These are phyloP conservation scores for Homalodisca vitripennis DNA, from an alignment of 1,140 invertebrate genomes.

Conservation along the genomic window DNA sequence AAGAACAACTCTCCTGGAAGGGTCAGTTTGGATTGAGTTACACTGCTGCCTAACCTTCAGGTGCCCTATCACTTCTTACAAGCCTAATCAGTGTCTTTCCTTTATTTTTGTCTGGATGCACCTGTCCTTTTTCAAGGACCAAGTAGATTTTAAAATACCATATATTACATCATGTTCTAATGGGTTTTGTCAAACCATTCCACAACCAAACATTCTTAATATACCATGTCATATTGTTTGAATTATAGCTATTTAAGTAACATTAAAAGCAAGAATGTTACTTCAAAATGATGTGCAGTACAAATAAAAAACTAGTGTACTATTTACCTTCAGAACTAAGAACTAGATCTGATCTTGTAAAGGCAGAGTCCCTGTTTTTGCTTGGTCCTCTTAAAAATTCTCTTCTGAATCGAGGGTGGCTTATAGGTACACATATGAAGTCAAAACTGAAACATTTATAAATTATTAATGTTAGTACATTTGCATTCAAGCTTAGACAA, in stretches of 20 bases:
- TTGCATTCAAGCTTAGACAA: too few species aligned
- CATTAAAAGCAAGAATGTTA: background rate
- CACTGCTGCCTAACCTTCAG: too few species aligned
- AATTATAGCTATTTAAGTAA: background rate
- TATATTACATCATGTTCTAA: background rate
- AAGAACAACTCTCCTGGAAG: too few species aligned
- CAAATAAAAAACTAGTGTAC: background rate
- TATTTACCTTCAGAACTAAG: conserved; percentile 58
- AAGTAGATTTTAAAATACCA: background rate
- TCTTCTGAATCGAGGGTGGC: conserved; percentile 60
- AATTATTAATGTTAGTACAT: too few species aligned
- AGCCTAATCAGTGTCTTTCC: too few species aligned
- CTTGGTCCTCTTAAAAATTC: conserved; percentile 57
- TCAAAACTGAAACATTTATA: conserved; percentile 55
- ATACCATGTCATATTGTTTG: background rate
- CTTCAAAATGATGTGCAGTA: background rate
- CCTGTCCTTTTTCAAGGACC: too few species aligned
- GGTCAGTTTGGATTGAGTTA: too few species aligned
- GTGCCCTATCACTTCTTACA: too few species aligned
- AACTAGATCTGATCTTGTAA: conserved; percentile 64
- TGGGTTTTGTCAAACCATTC: too few species aligned
- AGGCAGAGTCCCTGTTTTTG: conserved; percentile 54
- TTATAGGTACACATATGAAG: conserved; percentile 60
- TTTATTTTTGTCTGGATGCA: too few species aligned
- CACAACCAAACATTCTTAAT: background rate